phyloP scores from a whole-genome alignment of 2,888 invertebrate genomes.

The Philonicus albiceps region DNA sequence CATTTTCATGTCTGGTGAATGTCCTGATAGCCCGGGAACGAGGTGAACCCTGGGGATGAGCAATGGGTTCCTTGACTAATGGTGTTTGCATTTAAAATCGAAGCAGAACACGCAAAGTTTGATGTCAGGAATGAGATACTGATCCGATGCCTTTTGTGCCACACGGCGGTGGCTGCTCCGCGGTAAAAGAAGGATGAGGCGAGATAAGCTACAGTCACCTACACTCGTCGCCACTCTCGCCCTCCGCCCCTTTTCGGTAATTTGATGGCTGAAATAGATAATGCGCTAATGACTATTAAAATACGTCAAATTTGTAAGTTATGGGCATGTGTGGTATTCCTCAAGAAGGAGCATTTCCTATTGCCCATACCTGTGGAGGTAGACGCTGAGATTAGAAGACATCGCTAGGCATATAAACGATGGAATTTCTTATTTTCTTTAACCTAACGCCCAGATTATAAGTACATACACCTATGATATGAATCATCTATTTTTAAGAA shows the following conservation, averaged over 20 bases:
- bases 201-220: conserved; percentile 23
- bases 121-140: conserved; percentile 32
- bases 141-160: conserved; percentile 4
- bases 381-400: neutral
- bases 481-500: too few species aligned
- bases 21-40: conserved; percentile 20
- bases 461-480: too few species aligned
- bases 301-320: conserved; percentile 17
- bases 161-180: neutral
- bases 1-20: conserved; percentile 38
- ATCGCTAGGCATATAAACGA: neutral
- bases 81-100: conserved; percentile 48
- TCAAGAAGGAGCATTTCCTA: neutral
- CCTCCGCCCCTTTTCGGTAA: conserved; percentile 35
- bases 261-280: conserved; percentile 44
- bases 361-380: neutral
- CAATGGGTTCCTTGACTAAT: conserved; percentile 45
- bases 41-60: conserved; percentile 21
- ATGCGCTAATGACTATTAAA: conserved; percentile 46
- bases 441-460: too few species aligned
- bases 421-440: neutral
- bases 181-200: neutral
- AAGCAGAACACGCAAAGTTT: conserved; percentile 46
- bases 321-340: neutral
- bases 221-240: neutral